Percentiles rank a stretch among this genome's conserved stretches.
Evolutionary conservation across 2,888 invertebrate species (phyloP).

Genomic region (Ennomos quercinarius): DNA sequence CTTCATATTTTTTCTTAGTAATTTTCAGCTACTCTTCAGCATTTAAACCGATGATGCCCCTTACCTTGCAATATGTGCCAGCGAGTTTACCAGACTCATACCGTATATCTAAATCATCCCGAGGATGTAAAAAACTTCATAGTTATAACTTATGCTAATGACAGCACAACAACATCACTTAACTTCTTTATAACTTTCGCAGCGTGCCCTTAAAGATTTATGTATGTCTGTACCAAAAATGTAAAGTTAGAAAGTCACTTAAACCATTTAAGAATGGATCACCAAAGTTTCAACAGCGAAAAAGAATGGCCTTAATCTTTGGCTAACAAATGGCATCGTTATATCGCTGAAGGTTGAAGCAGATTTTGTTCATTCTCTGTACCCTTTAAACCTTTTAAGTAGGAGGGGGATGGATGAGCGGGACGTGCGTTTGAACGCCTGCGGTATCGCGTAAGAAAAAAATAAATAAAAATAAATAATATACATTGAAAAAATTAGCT

Average conservation of each 20-base stretch:
- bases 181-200: conserved; percentile 24
- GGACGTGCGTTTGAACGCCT: too few species aligned
- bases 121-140: neutral
- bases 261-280: conserved; percentile 19
- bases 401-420: neutral
- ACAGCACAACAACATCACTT: conserved; percentile 12
- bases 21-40: too few species aligned
- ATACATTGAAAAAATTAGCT: too few species aligned
- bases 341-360: neutral
- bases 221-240: conserved; percentile 9
- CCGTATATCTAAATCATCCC: too few species aligned
- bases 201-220: conserved; percentile 19
- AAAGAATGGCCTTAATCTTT: conserved; percentile 15
- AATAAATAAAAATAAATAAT: too few species aligned
- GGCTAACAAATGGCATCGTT: conserved; percentile 13
- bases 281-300: conserved; percentile 7
- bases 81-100: too few species aligned
- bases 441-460: too few species aligned
- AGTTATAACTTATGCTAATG: conserved; percentile 9
- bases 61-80: too few species aligned
- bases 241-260: conserved; percentile 13
- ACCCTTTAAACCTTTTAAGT: conserved; percentile 3
- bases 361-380: neutral
- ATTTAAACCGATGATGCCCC: too few species aligned
- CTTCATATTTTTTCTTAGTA: too few species aligned